Evolutionary conservation across 2,888 invertebrate species (phyloP).

Genomic region (Eupithecia centaureata): DNA sequence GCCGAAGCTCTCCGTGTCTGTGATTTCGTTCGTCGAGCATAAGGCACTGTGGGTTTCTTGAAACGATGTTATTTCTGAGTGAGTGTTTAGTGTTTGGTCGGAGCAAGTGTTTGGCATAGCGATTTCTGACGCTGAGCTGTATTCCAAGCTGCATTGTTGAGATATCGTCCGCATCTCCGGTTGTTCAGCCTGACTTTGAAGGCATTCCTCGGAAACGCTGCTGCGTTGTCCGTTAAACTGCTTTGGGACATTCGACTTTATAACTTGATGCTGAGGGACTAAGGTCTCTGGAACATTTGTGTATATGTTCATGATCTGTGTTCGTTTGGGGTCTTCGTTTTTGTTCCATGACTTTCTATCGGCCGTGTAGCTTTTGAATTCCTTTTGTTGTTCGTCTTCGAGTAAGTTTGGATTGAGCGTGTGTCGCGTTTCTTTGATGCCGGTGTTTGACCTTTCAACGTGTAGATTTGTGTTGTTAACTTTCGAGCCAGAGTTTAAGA

Average conservation of each 20-base stretch:
- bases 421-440: conserved; percentile 83
- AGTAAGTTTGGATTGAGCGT: conserved; percentile 86
- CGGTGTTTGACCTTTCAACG: conserved; percentile 84
- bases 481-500: conserved; percentile 89
- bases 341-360: conserved; percentile 74
- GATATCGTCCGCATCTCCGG: conserved; percentile 86
- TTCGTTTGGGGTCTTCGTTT: conserved; percentile 67
- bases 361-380: conserved; percentile 71
- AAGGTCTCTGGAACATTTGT: conserved; percentile 86
- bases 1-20: conserved; percentile 80
- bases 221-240: conserved; percentile 67
- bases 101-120: conserved; percentile 81
- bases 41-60: conserved; percentile 80
- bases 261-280: conserved; percentile 84
- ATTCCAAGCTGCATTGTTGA: conserved; percentile 88
- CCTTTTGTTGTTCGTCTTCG: conserved; percentile 85
- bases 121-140: conserved; percentile 85
- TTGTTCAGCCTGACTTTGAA: conserved; percentile 73
- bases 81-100: conserved; percentile 79
- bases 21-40: conserved; percentile 79
- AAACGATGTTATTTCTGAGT: conserved; percentile 76
- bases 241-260: conserved; percentile 68
- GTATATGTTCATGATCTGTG: conserved; percentile 84
- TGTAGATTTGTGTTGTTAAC: conserved; percentile 93
- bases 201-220: conserved; percentile 76